Base-by-base conservation (phyloP, 2,888 invertebrate genomes). In the Heteromurus nitidus region DNA sequence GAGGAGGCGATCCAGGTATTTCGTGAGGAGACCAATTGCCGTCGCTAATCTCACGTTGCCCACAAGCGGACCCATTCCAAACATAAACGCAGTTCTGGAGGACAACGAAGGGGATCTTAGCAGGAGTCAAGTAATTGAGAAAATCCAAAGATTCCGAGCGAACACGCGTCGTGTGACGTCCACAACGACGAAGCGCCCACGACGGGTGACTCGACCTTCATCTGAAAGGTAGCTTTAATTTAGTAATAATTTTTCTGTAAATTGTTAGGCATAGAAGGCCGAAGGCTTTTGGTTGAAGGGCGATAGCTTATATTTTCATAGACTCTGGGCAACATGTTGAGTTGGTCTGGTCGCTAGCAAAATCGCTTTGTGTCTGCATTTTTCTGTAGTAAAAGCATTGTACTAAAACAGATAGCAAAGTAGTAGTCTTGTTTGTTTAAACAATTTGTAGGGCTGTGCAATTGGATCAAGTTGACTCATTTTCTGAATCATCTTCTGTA, bases 121-220 rank as follows among this genome's bases (percentile, higher is more conserved):
- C 24, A 72, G 84, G 11, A 68, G 69, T 16, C 73, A 81, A 55
- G 79, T 84, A 20, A 77, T 84, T 18, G 68, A 82, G 28, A 84
- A 84, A 47, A 84, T 84, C 30, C 84, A 84, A 67, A 67, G 55
- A 22, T 82, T 82, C 62, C 60, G 82, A 2, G 55, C 5, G 60
- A 80, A 55, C 44, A 74, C 13, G n/a, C 36, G 60, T 18, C 65
- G 26, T 22, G 18, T 16, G 13, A 22, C 47, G 30, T 11, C 55
- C n/a, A 70, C 82, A 1, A 84, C 84, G 5, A 84, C 84, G 7
- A 84, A 84, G 28, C 58, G 82, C 68, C 84, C 84, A 2, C 64
- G 84, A 16, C 70, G 84, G 0, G 84, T 84, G 2, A 84, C 84
- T 13, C 55, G 84, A 20, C 84, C 84, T 28, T 69, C 80, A 11